Base-by-base conservation (phyloP, 1,140 invertebrate genomes). In the Neodiprion virginianus region DNA sequence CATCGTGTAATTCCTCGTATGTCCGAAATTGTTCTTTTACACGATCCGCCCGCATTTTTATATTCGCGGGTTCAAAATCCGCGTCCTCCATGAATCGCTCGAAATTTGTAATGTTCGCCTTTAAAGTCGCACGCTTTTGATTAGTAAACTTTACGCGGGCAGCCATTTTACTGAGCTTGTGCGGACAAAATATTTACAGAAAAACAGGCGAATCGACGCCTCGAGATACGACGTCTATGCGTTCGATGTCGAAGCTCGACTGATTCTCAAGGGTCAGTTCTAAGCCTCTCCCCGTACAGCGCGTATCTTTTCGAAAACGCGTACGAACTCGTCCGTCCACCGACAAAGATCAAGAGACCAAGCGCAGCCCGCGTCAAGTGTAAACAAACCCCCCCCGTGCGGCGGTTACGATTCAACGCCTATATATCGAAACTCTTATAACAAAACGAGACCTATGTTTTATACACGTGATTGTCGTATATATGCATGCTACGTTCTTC, bases 391-490 rank as follows among this genome's bases (percentile, higher is more conserved):
- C 50, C 50, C 14, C 50, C 50, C 50, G 50, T 53, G 50, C 50
- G 50, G 50, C 50, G 50, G 50, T 53, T 53, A 53, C 50, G 14
- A 21, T 21, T 21, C 17, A 21, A 21, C 17, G 17, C 17, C 17
- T 21, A 53, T 53, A 14, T 53, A 53, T 53, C 50, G 50, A 14
- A 53, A 53, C 50, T 53, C 50, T 14, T 1, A 53, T 9, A 53
- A 53, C 50, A 53, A 53, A 53, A 53, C 50, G 50, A 53, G 50
- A 53, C 50, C 50, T 53, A 53, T 53, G 50, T 53, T 53, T 53
- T 53, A 53, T 53, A 53, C 50, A 53, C 50, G 50, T 53, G 50
- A 53, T 53, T 53, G 50, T 53, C 14, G 50, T 17, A 17, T 17
- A 17, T 17, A 17, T 17, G 17, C 17, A 17, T 17, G 17, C 17